Base-by-base conservation (phyloP, 2,113 vertebrate species). In the Cygnus buccinator region DNA sequence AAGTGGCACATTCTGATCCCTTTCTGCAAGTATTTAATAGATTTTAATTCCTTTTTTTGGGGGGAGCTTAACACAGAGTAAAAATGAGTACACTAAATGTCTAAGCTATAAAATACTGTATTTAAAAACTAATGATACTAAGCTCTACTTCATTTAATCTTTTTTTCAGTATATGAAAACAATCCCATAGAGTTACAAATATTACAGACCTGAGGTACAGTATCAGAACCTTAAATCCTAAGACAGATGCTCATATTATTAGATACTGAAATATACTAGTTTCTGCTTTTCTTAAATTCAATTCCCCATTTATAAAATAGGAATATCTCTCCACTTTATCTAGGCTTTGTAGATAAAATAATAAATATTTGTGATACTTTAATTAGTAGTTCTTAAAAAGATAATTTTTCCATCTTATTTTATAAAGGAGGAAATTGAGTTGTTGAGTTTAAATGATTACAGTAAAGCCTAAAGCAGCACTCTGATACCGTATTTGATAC, bases 141-240 rank as follows among this genome's bases (percentile, higher is more conserved):
- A 57, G 82, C 41, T 66, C 14, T 28, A 18, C 7, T 50, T 87
- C 6, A 61, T 61, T 96, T 77, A 92, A 81, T 57, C 31, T 89
- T 84, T 22, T 96, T 92, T 76, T 90, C 66, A 88, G 52, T 67
- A 83, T 37, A 81, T 70, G 26, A 92, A 96, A 96, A 91, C 29
- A 97, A 96, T 65, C 86, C 73, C 73, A 43, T 35, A 96, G 20
- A 95, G 52, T 23, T 89, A 95, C 80, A 95, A 94, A 89, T 84
- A 93, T 35, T 89, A 19, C 12, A 93, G 75, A 81, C 93, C 55
- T 92, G 58, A 97, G 66, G 43, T 74, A 91, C 21, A 12, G 2
- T 33, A 91, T 76, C 37, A 71, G 52, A 50, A 3, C 3, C 21
- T 33, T 57, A 63, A 80, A 76, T 46, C 39, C 78, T 84, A 83